Percentiles rank a stretch among this genome's conserved stretches.
These are phyloP conservation scores for Nasonia oneida DNA, from an alignment of 2,888 invertebrate species.

Conservation along the genomic window DNA sequence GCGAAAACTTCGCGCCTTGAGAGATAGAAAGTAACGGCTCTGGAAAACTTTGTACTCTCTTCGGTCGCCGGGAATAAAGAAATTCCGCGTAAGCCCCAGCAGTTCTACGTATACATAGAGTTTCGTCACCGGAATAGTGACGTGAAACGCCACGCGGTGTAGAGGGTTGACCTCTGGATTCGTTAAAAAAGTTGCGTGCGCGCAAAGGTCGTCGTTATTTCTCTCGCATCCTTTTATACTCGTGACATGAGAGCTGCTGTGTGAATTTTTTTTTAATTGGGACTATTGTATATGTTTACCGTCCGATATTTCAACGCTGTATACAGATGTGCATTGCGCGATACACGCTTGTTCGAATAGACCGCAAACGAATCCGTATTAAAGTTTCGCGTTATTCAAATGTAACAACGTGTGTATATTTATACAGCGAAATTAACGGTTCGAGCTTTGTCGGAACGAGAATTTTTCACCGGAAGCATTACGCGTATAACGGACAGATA, in stretches of 20 bases:
- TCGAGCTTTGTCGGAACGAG: neutral
- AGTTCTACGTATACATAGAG: neutral
- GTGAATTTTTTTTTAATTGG: slow-evolving; percentile 16
- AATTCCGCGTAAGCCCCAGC: neutral
- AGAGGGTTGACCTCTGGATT: neutral
- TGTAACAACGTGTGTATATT: neutral
- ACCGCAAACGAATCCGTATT: neutral
- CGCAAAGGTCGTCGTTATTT: neutral
- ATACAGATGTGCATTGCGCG: neutral
- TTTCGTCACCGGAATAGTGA: neutral
- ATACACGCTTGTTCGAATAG: neutral
- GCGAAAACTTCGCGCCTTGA: neutral
- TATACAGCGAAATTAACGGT: neutral
- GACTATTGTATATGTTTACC: neutral
- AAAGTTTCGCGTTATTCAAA: neutral
- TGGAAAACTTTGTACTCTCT: neutral
- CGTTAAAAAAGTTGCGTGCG: neutral
- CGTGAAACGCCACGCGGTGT: neutral
- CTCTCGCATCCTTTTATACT: neutral
- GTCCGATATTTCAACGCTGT: neutral
- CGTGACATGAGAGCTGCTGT: neutral
- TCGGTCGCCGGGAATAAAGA: slow-evolving; percentile 15
- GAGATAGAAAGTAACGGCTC: neutral
- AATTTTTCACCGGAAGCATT: neutral
- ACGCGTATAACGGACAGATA: neutral